phyloP scores from a whole-genome alignment of 2,113 vertebrate species.

The Nothobranchius furzeri region DNA sequence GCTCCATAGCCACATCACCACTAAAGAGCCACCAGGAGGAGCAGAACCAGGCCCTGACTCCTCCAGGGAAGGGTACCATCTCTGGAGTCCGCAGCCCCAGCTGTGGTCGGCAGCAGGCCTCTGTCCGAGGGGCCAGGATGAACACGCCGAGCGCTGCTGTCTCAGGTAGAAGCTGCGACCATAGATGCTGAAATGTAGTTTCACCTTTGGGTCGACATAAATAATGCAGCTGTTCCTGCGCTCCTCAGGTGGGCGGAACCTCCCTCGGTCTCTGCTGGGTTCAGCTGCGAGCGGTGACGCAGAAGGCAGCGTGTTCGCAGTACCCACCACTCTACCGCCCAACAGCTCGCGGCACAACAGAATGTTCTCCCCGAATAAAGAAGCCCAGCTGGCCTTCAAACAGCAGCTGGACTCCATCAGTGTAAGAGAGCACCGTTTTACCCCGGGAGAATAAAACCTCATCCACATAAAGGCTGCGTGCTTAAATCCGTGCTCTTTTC shows the following conservation, averaged over 20 bases:
- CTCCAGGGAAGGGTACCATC: slow-evolving; percentile 85
- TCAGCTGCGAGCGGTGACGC: slow-evolving; percentile 76
- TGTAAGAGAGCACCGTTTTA: slow-evolving; percentile 75
- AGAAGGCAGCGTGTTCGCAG: slow-evolving; percentile 89
- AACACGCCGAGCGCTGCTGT: slow-evolving; percentile 74
- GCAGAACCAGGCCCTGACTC: slow-evolving; percentile 83
- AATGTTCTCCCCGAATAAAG: slow-evolving; percentile 93
- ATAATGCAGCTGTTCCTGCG: too few relatives aligned
- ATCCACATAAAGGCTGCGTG: not conserved
- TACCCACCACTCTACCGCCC: slow-evolving; percentile 93
- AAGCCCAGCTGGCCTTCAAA: slow-evolving; percentile 89
- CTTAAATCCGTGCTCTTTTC: not conserved
- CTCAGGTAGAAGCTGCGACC: slow-evolving; percentile 21
- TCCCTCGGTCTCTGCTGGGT: slow-evolving; percentile 87
- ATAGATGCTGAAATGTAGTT: not conserved
- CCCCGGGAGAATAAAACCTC: not conserved
- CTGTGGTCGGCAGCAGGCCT: slow-evolving; percentile 83
- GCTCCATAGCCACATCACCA: slow-evolving; percentile 83
- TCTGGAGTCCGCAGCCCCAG: slow-evolving; percentile 86
- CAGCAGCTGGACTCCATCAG: slow-evolving; percentile 95
- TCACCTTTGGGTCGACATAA: too few relatives aligned
- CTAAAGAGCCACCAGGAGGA: slow-evolving; percentile 87
- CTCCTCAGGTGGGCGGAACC: slow-evolving; percentile 83
- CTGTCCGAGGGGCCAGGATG: slow-evolving; percentile 81
- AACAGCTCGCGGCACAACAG: slow-evolving; percentile 92